Conservation (phyloP, 2,113 vertebrate genomes). For the Microtus richardsoni region DNA sequence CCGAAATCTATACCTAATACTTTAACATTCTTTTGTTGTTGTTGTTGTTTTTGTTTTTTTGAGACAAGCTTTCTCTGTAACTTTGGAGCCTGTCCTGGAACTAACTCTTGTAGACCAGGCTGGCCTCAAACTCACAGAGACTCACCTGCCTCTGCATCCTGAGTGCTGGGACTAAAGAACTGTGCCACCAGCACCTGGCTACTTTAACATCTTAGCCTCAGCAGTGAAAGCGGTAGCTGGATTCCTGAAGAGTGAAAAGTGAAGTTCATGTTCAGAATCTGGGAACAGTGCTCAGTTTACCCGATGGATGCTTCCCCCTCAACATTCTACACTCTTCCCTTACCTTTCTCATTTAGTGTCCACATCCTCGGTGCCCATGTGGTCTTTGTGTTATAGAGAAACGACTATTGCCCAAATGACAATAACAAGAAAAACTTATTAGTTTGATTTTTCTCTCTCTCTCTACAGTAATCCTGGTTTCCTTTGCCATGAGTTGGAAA, state of each 20-base stretch:
- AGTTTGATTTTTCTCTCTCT: neutral
- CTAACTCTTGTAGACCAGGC: too few relatives aligned
- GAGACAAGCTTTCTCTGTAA: too few relatives aligned
- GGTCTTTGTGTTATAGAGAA: neutral
- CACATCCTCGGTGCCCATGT: neutral
- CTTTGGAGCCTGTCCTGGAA: too few relatives aligned
- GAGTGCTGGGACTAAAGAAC: too few relatives aligned
- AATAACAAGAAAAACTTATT: neutral
- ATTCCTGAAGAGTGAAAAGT: neutral
- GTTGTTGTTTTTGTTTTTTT: too few relatives aligned
- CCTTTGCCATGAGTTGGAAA: conserved; percentile 32
- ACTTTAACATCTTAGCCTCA: neutral
- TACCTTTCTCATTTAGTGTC: neutral
- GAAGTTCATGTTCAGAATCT: neutral
- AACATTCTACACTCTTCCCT: neutral
- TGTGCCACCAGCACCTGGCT: too few relatives aligned
- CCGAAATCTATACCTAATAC: neutral
- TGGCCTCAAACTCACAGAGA: too few relatives aligned
- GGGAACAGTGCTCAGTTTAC: neutral
- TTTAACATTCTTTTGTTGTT: neutral
- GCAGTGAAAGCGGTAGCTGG: neutral
- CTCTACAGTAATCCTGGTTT: neutral
- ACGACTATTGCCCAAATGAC: neutral
- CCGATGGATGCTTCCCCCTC: neutral
- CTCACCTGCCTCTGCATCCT: too few relatives aligned